A percentile compares a stretch with the other conserved stretches of the same genome.
phyloP scores from a whole-genome alignment of 2,113 vertebrate species.

The Menura novaehollandiae region DNA sequence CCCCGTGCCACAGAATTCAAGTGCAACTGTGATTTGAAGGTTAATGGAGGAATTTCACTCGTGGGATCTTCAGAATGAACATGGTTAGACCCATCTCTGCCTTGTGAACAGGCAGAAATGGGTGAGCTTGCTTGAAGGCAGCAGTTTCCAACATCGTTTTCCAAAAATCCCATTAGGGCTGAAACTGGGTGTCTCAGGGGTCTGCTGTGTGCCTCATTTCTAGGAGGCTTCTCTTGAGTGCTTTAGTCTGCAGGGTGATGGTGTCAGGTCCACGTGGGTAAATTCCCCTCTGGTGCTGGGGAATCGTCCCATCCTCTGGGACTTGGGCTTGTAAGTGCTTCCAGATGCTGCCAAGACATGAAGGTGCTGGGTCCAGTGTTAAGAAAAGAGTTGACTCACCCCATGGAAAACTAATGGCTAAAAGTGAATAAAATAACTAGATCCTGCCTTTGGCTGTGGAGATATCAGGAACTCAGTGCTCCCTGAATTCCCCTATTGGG shows the following conservation, averaged over 20 bases:
- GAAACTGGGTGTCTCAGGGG: background rate
- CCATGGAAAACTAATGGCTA: background rate
- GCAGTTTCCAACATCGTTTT: background rate
- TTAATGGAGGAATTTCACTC: background rate
- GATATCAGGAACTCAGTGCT: background rate
- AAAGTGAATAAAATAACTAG: background rate
- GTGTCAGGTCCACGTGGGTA: background rate
- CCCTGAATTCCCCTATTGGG: background rate
- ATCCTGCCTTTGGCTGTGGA: background rate
- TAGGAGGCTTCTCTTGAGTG: background rate
- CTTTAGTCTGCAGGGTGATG: background rate
- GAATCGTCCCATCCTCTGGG: fast-evolving
- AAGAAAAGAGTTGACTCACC: background rate
- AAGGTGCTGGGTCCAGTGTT: background rate
- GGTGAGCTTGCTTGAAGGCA: background rate
- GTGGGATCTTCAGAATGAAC: background rate
- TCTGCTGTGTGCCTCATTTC: background rate
- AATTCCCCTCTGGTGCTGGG: background rate
- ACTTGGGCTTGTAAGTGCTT: background rate
- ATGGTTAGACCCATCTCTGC: background rate
- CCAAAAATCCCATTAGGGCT: background rate
- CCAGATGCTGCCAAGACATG: background rate
- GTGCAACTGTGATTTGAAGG: background rate
- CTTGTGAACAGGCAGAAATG: background rate
- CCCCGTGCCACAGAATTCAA: background rate